These are phyloP conservation scores for Calliphora vicina DNA, from an alignment of 1,140 invertebrate genomes.

Conservation along the genomic window DNA sequence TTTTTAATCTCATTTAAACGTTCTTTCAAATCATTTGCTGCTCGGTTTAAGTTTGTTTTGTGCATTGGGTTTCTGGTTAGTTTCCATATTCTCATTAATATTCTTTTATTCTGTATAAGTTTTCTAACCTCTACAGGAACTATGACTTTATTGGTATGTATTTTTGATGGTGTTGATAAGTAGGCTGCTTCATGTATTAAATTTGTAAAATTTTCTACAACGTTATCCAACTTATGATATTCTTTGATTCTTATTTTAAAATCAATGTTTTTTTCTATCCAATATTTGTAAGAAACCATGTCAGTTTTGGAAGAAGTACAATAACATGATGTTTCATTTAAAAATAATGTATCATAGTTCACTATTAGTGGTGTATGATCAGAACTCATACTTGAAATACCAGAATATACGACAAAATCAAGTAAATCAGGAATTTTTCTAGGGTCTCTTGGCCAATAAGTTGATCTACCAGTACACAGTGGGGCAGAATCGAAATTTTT, in stretches of 20 bases:
- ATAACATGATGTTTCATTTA: conserved; percentile 35
- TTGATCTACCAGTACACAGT: conserved; percentile 59
- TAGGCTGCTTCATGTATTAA: conserved; percentile 42
- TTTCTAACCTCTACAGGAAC: conserved; percentile 29
- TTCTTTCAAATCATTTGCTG: background rate
- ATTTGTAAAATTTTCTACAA: conserved; percentile 44
- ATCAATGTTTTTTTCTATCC: conserved; percentile 38
- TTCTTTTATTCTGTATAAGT: conserved; percentile 38
- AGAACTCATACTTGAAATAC: conserved; percentile 43
- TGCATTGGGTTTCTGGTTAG: background rate
- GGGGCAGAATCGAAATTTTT: too few species aligned
- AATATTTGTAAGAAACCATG: conserved; percentile 39
- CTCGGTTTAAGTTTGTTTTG: background rate
- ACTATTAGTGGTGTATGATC: conserved; percentile 42
- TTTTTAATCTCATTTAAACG: background rate
- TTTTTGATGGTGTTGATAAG: background rate
- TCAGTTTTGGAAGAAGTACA: conserved; percentile 36
- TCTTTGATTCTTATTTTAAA: conserved; percentile 39
- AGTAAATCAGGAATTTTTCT: conserved; percentile 59
- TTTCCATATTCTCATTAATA: conserved; percentile 30
- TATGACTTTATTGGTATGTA: background rate
- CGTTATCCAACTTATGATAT: conserved; percentile 40
- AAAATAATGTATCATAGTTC: conserved; percentile 34
- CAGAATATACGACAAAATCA: conserved; percentile 56
- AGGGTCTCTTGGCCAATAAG: conserved; percentile 60